Evolutionary conservation across 2,113 vertebrate genomes (phyloP).

Genomic region (Nipponia nippon): DNA sequence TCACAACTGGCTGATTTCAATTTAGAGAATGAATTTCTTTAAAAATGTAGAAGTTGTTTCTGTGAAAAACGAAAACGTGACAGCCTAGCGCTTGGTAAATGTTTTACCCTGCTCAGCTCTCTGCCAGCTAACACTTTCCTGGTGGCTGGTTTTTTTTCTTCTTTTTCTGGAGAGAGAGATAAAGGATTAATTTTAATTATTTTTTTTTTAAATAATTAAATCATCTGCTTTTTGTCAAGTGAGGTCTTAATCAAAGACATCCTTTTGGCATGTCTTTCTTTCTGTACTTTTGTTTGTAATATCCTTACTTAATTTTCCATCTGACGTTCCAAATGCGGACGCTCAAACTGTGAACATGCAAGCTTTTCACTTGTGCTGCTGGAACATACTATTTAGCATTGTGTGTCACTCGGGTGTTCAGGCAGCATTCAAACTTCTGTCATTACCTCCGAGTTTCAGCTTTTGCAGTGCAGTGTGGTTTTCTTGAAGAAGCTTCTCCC

Average conservation of each 20-base stretch:
- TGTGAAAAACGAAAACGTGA: neutral
- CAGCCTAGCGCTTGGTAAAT: neutral
- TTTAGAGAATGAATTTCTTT: neutral
- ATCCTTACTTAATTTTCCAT: slow-evolving; percentile 25
- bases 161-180: neutral
- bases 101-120: neutral
- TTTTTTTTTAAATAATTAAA: neutral
- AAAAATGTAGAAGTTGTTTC: neutral
- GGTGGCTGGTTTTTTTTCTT: neutral
- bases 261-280: neutral
- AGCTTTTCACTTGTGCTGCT: neutral
- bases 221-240: slow-evolving; percentile 1
- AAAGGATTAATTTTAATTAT: neutral
- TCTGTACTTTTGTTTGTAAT: slow-evolving; percentile 31
- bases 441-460: neutral
- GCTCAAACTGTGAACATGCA: neutral
- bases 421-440: neutral
- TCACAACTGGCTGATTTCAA: neutral
- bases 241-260: neutral
- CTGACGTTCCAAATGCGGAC: neutral
- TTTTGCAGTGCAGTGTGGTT: neutral
- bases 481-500: neutral
- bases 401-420: neutral
- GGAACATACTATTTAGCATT: neutral
- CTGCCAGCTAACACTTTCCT: neutral